Evolutionary conservation across 2,113 vertebrate genomes (phyloP), one percentile per base, ranked within the genome.

Genomic region (Pampusana beccarii): DNA sequence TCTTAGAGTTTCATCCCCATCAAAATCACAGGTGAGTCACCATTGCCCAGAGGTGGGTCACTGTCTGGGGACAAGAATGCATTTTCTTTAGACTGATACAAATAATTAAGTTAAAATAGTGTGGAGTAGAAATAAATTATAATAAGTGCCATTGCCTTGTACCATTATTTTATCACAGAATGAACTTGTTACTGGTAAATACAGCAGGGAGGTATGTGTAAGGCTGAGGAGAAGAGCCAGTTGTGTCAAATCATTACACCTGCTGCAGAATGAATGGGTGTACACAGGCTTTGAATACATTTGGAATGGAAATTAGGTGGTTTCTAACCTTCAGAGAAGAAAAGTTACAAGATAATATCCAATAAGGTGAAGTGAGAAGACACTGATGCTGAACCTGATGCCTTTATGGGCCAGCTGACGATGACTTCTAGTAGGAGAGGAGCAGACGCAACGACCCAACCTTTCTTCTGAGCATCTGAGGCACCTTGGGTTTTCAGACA

Each of bases 281-380:
- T 72, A 57, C 36, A 15, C 29, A 38, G 57, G 13, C 42, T 89
- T 58, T 44, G 40, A 88, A 69, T 75, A 42, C 65, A 53, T 80
- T 69, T 40, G 33, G 62, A 66, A 61, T 87, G 87, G 73, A 93
- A 91, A 95, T 82, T 34, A 95, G 48, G 80, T 81, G 86, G 48
- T 92, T 95, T 92, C 70, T 88, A 86, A 86, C 57, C 86, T 84
- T 56, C 33, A 51, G 77, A 87, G 92, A 46, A 86, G 19, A 56
- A 56, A 66, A 65, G 8, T 54, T 92, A 23, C 51, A 64, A 86
- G 51, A 54, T 83, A 83, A 66, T 69, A 88, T 46, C 53, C 67
- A 67, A 44, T 70, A 64, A 88, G 74, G 51, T 86, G 38, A 93
- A 46, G 33, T 67, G 38, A 93, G 72, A 92, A 84, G 65, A 86